A percentile compares a stretch with the other conserved stretches of the same genome.
Conservation (phyloP, 2,113 vertebrate genomes). For the Onychorhynchus coronatus region DNA sequence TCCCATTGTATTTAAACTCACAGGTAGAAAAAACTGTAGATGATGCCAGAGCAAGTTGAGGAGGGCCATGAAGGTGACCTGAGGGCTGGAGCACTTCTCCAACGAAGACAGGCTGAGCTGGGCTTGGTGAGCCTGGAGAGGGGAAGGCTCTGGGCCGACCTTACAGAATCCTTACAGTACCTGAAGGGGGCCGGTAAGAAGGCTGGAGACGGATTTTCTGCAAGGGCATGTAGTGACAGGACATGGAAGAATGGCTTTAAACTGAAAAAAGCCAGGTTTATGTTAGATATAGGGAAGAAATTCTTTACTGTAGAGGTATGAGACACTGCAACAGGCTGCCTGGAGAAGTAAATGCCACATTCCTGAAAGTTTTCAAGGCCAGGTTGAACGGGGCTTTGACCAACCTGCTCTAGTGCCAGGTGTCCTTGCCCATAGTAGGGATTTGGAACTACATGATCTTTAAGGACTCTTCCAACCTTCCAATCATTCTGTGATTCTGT, state of each 20-base stretch:
- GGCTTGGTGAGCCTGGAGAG: background rate
- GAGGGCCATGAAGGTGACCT: background rate
- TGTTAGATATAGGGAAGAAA: background rate
- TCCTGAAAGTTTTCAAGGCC: background rate
- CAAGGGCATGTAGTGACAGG: background rate
- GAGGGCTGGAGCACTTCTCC: background rate
- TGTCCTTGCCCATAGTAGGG: no score
- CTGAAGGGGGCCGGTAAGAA: background rate
- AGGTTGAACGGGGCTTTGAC: background rate
- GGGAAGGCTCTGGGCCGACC: background rate
- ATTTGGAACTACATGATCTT: background rate
- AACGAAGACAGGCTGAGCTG: background rate
- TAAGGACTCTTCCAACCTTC: background rate
- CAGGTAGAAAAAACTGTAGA: background rate
- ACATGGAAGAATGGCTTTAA: background rate
- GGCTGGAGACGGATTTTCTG: background rate
- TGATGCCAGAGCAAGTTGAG: accelerated
- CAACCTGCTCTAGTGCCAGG: background rate
- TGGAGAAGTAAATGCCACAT: background rate
- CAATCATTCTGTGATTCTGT: background rate
- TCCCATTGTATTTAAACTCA: background rate
- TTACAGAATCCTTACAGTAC: background rate
- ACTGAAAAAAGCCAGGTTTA: background rate
- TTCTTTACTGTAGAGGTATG: background rate
- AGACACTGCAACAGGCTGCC: background rate